A percentile compares a stretch with the other conserved stretches of the same genome.
These are phyloP conservation scores for Hemistola chrysoprasaria DNA, from an alignment of 2,888 invertebrate genomes.

Conservation along the genomic window DNA sequence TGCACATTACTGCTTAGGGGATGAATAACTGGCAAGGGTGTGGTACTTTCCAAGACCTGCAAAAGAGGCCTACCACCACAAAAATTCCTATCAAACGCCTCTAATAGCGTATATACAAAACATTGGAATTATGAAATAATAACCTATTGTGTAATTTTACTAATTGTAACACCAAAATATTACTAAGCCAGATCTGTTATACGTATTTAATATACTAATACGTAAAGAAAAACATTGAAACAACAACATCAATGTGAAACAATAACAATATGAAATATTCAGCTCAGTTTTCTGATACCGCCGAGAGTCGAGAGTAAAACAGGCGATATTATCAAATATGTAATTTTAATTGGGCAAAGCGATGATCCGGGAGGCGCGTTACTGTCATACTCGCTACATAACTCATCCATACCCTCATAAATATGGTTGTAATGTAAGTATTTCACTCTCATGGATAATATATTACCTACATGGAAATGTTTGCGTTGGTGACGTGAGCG, in stretches of 20 bases:
- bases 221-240: too few species aligned
- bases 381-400: constrained; percentile 21
- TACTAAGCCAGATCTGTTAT: background rate
- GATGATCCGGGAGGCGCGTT: constrained; percentile 18
- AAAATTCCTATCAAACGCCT: constrained; percentile 1
- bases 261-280: background rate
- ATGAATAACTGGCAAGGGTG: too few species aligned
- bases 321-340: constrained; percentile 6
- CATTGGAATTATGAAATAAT: constrained; percentile 6
- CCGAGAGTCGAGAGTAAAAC: background rate
- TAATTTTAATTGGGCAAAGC: constrained; percentile 18
- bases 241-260: too few species aligned
- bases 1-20: too few species aligned
- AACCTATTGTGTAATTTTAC: constrained; percentile 5
- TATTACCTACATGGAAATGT: constrained; percentile 51
- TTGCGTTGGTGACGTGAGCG: constrained; percentile 43
- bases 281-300: background rate
- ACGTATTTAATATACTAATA: too few species aligned
- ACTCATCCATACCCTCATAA: constrained; percentile 41
- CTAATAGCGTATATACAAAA: background rate
- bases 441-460: constrained; percentile 57
- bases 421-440: constrained; percentile 56
- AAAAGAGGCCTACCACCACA: too few species aligned
- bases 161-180: background rate
- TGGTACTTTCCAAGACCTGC: too few species aligned